Evolutionary conservation across 1,140 invertebrate species (phyloP), one percentile per base, ranked within the genome.

Genomic region (Coelopa frigida): DNA sequence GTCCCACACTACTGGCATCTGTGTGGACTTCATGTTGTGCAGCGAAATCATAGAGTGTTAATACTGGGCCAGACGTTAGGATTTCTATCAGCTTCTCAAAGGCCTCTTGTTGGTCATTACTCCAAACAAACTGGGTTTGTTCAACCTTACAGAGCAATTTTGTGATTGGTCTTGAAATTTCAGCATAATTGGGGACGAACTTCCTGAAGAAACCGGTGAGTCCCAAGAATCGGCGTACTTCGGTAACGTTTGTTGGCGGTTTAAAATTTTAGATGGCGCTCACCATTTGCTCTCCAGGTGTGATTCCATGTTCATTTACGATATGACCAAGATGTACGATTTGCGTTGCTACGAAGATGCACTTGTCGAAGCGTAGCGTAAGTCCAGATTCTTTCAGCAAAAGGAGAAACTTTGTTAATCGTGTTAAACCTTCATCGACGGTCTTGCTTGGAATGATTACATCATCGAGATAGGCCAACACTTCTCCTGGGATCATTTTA

Each of bases 101-200:
- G 5, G 53, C 38, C 5, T 15, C 14, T 4, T 44, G 14, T 17
- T 48, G 38, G 11, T 3, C 7, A 6, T 40, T 14, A 23, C 38
- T 23, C 38, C 38, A 40, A 40, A n/a, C 10, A n/a, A 40, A 40
- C n/a, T 40, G 1, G 11, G 4, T 44, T 36, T 38, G 23, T 5
- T 22, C 11, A 31, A 45, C 23, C 35, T 31, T 45, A 23, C 33
- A 23, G 15, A 22, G n/a, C 12, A 56, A 36, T 38, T 49, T 44
- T 3, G 50, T 74, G 0, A 50, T 64, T 35, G 41, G 26, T 5
- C 40, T 77, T 5, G 42, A 48, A 3, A 70, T 63, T 0, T 43
- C 50, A 2, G 53, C 37, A 5, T 56, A 63, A 15, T 76, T 78
- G 42, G 55, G 59, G 1, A 60, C 51, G 3, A 35, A 79, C 1